phyloP scores from a whole-genome alignment of 2,797 vertebrate genomes.

The Corythornis leucogaster region DNA sequence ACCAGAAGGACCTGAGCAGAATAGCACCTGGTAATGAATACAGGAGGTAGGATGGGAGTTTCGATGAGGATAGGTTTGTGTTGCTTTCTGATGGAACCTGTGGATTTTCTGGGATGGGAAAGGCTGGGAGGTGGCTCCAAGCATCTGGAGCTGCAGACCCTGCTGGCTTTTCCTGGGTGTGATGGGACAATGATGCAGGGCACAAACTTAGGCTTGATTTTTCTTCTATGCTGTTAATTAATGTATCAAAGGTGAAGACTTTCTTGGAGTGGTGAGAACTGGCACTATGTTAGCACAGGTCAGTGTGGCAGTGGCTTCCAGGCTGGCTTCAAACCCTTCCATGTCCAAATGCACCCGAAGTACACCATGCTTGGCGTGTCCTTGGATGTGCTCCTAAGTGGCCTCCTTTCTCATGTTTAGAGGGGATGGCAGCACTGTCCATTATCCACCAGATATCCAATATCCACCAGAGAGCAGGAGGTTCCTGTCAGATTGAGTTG shows the following conservation, averaged over 20 bases:
- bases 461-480: neutral
- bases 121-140: neutral
- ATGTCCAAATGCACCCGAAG: neutral
- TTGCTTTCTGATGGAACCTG: neutral
- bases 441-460: neutral
- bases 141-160: neutral
- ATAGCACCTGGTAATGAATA: neutral
- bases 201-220: neutral
- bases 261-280: neutral
- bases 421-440: neutral
- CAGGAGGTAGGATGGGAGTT: neutral
- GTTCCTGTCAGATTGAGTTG: rapidly evolving
- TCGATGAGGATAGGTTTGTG: neutral
- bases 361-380: neutral
- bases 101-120: neutral
- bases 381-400: neutral
- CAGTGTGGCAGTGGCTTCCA: neutral
- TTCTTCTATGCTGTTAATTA: neutral
- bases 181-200: neutral
- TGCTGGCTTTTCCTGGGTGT: neutral
- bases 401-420: neutral
- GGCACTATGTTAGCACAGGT: neutral
- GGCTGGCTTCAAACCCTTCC: neutral
- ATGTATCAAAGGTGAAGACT: neutral
- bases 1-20: neutral